A percentile compares a stretch with the other conserved stretches of the same genome.
phyloP scores from a whole-genome alignment of 2,888 invertebrate genomes.

The Tenthredo amoena region DNA sequence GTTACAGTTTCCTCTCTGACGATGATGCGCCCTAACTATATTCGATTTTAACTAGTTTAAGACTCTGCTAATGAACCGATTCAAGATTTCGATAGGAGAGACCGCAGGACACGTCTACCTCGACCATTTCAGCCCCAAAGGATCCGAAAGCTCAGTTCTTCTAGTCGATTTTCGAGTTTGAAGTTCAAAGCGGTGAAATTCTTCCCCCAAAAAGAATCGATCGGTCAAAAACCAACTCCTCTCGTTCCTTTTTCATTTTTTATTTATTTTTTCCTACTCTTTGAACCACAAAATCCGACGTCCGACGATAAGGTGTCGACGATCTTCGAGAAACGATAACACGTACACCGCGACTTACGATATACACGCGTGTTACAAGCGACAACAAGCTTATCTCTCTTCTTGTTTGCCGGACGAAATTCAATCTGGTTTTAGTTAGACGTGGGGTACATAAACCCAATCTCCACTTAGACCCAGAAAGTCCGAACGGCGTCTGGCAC shows the following conservation, averaged over 20 bases:
- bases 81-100: neutral
- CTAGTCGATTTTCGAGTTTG: too few relatives aligned
- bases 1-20: constrained; percentile 9
- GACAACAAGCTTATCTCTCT: constrained; percentile 21
- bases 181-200: too few relatives aligned
- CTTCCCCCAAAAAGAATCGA: too few relatives aligned
- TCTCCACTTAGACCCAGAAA: too few relatives aligned
- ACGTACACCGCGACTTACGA: too few relatives aligned
- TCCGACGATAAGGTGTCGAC: neutral
- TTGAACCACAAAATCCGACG: neutral
- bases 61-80: neutral
- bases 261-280: neutral
- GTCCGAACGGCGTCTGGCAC: neutral
- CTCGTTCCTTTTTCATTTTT: neutral
- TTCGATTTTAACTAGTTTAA: neutral
- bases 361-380: neutral
- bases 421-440: neutral
- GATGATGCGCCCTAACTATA: neutral
- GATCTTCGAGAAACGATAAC: constrained; percentile 29
- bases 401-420: constrained; percentile 2
- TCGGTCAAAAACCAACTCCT: too few relatives aligned
- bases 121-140: neutral
- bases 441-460: neutral
- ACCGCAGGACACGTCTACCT: neutral
- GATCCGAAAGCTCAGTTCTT: neutral